A percentile compares a stretch with the other conserved stretches of the same genome.
Conservation (phyloP, 2,888 invertebrate genomes). For the Therioaphis trifolii region DNA sequence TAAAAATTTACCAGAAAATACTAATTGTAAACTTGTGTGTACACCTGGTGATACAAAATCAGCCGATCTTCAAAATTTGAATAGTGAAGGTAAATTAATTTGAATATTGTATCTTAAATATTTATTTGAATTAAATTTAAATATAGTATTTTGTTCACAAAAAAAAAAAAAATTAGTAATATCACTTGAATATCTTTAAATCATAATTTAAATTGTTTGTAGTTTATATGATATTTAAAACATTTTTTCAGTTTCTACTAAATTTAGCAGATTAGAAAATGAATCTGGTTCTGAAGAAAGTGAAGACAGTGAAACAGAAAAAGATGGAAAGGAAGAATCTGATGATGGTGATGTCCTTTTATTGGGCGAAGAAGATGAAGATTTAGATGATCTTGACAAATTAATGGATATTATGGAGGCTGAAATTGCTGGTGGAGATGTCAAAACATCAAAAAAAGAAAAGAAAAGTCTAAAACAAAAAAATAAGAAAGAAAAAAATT, state of each 20-base stretch:
- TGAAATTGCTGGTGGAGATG: conserved; percentile 51
- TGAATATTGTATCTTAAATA: neutral
- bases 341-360: conserved; percentile 59
- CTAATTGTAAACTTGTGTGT: neutral
- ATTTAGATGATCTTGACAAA: conserved; percentile 59
- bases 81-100: conserved; percentile 42
- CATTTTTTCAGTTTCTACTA: conserved; percentile 51
- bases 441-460: conserved; percentile 50
- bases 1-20: neutral
- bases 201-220: neutral
- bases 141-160: too few relatives aligned
- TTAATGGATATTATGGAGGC: conserved; percentile 61
- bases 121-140: neutral
- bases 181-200: too few relatives aligned
- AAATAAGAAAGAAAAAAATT: conserved; percentile 41
- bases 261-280: conserved; percentile 58
- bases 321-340: conserved; percentile 48
- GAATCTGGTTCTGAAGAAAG: conserved; percentile 59
- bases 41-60: neutral
- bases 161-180: too few relatives aligned
- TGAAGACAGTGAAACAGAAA: conserved; percentile 33
- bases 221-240: neutral
- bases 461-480: conserved; percentile 49
- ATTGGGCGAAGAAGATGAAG: conserved; percentile 58
- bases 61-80: neutral